Evolutionary conservation across 2,113 vertebrate genomes (phyloP), one percentile per base, ranked within the genome.

Genomic region (Bombycilla garrulus): DNA sequence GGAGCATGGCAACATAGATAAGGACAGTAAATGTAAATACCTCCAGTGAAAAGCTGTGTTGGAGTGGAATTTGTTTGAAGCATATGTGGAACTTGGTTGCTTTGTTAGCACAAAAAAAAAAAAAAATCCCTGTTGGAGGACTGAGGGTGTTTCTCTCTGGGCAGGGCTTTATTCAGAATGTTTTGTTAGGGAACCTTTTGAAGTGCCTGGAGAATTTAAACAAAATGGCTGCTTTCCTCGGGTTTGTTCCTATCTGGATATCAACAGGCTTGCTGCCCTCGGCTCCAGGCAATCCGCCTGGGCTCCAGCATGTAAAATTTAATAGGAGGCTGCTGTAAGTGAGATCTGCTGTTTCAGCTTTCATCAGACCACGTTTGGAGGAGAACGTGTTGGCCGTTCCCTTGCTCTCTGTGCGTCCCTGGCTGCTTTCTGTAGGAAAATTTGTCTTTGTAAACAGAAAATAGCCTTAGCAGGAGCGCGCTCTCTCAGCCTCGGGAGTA

Each of bases 201-300:
- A 78, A 86, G 86, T 28, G 50, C 60, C n/a, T 0, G 1, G 58
- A 70, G 87, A 88, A 81, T 91, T 95, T 26, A 51, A 28, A 74
- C 88, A 95, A 96, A 92, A 96, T 94, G 95, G 85, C 94, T 95
- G 82, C 86, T 67, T 92, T 90, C 33, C 81, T 82, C 3, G 2
- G 73, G 36, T 89, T 78, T 16, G 0, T 45, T 95, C 45, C 64
- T 36, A 3, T 60, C 85, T 54, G 85, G 85, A 2, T 81, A 70
- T 86, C 81, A 73, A 38, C 81, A 90, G 84, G 58, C 90, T 89
- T 0, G 3, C 70, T 86, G 84, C 72, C 67, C 80, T 15, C 7
- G 6, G 86, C 79, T 91, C 38, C 10, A 12, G 73, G 78, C 26
- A 5, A 12, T 83, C 51, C 5, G 24, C 83, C 29, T 90, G 3